Conservation (phyloP, 2,113 vertebrate species). For the Baryphthengus martii region DNA sequence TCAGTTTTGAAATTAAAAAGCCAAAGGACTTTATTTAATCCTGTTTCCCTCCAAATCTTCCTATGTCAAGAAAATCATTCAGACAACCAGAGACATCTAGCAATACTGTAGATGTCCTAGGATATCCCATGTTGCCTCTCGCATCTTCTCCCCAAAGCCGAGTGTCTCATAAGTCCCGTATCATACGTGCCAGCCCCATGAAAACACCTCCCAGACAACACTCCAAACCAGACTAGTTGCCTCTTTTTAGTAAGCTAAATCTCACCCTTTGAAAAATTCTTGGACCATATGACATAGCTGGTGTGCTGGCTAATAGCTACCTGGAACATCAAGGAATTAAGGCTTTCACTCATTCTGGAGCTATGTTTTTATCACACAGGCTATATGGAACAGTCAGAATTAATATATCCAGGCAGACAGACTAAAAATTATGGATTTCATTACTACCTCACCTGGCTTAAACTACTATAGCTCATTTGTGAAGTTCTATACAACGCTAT, state of each 20-base stretch:
- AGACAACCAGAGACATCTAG: background rate
- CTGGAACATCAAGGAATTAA: background rate
- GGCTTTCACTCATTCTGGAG: background rate
- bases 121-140: background rate
- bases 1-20: background rate
- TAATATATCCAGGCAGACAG: background rate
- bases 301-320: background rate
- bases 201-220: background rate
- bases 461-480: background rate
- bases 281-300: background rate
- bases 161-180: background rate
- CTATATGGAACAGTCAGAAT: background rate
- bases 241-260: background rate
- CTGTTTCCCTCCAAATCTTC: background rate
- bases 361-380: background rate
- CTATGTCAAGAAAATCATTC: background rate
- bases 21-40: background rate
- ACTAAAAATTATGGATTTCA: background rate
- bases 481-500: background rate
- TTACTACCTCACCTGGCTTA: background rate
- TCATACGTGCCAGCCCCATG: background rate
- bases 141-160: background rate
- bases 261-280: background rate
- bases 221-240: background rate
- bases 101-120: background rate